These are phyloP conservation scores for Hippocampus barbouri DNA, from an alignment of 2,113 vertebrate species.

Conservation along the genomic window DNA sequence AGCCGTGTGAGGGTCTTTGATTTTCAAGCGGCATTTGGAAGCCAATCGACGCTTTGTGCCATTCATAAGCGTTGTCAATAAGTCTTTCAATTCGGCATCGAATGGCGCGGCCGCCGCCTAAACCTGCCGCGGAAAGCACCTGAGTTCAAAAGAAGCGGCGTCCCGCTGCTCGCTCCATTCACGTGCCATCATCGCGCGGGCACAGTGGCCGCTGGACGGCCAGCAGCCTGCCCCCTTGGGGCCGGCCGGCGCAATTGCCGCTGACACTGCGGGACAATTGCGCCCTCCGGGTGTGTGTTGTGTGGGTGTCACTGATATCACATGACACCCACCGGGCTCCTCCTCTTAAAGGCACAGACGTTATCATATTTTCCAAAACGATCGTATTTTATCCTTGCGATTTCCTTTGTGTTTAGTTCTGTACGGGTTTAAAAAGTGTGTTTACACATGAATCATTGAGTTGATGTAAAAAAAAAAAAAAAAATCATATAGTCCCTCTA, in stretches of 20 bases:
- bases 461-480: too few relatives aligned
- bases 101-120: conserved; percentile 16
- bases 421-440: too few relatives aligned
- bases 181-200: conserved; percentile 39
- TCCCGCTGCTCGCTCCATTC: conserved; percentile 66
- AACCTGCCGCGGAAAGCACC: conserved; percentile 38
- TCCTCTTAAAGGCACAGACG: too few relatives aligned
- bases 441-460: too few relatives aligned
- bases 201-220: conserved; percentile 48
- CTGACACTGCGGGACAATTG: conserved; percentile 51
- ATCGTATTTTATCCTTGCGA: too few relatives aligned
- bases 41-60: neutral
- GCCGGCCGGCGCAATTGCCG: conserved; percentile 33
- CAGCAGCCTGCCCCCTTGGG: conserved; percentile 45
- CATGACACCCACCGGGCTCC: too few relatives aligned
- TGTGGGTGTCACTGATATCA: too few relatives aligned
- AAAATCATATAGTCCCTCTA: too few relatives aligned
- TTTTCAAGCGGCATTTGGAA: too few relatives aligned
- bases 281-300: conserved; percentile 12
- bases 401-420: too few relatives aligned
- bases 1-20: neutral
- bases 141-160: conserved; percentile 56
- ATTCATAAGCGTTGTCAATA: neutral
- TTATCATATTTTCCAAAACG: too few relatives aligned
- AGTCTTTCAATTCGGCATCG: neutral